A percentile compares a stretch with the other conserved stretches of the same genome.
phyloP scores from a whole-genome alignment of 2,113 vertebrate species.

The Pangasianodon gigas region DNA sequence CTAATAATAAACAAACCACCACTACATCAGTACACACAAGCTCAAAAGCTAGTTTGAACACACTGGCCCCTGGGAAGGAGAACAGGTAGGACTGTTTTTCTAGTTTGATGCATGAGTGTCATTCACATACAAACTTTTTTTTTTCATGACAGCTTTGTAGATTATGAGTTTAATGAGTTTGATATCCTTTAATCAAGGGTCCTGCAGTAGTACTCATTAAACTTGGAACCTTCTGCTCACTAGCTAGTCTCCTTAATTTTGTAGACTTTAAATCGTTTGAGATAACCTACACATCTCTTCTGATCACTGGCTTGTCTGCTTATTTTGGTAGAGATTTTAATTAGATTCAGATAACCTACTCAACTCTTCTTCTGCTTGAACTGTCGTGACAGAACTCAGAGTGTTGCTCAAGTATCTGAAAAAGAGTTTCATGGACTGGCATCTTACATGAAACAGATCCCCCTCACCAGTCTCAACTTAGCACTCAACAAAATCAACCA shows the following conservation, averaged over 20 bases:
- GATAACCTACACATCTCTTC: not conserved
- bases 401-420: slow-evolving; percentile 60
- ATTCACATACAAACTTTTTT: not conserved
- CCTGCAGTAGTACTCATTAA: not conserved
- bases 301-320: not conserved
- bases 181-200: not conserved
- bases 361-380: not conserved
- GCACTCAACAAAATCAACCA: slow-evolving; percentile 67
- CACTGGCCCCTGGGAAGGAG: slow-evolving; percentile 47
- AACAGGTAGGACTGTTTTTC: slow-evolving; percentile 53
- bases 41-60: slow-evolving; percentile 14
- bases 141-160: not conserved
- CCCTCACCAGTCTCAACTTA: slow-evolving; percentile 68
- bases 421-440: slow-evolving; percentile 68
- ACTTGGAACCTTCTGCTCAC: not conserved
- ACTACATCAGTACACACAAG: not conserved
- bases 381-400: slow-evolving; percentile 26
- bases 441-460: slow-evolving; percentile 69
- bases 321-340: not conserved
- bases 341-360: not conserved
- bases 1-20: slow-evolving; percentile 56
- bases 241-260: not conserved
- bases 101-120: not conserved
- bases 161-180: not conserved
- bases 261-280: not conserved